These are phyloP conservation scores for Sylvilagus floridanus DNA, from an alignment of 2,797 vertebrate species.

Conservation along the genomic window DNA sequence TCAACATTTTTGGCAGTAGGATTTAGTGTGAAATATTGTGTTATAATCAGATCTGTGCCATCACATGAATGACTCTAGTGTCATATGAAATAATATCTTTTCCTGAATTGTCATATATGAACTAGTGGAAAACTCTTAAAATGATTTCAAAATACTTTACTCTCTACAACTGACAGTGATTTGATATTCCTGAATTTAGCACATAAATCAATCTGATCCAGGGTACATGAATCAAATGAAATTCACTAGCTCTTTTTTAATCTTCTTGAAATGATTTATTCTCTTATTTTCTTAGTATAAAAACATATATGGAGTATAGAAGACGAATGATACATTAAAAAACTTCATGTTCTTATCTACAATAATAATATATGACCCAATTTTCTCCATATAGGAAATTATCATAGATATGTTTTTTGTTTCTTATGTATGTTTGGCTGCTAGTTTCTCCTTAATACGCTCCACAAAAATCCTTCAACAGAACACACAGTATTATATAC, in stretches of 20 bases:
- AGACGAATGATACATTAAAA: not conserved
- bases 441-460: not conserved
- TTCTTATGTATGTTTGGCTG: not conserved
- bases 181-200: not conserved
- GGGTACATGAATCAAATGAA: slow-evolving; percentile 59
- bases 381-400: not conserved
- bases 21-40: not conserved
- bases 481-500: not conserved
- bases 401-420: not conserved
- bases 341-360: not conserved
- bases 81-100: not conserved
- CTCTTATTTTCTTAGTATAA: slow-evolving; percentile 30
- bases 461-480: not conserved
- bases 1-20: not conserved
- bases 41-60: not conserved
- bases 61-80: not conserved
- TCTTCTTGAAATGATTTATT: slow-evolving; percentile 40
- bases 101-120: slow-evolving; percentile 26
- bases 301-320: not conserved
- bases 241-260: slow-evolving; percentile 36
- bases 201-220: slow-evolving; percentile 43
- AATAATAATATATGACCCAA: not conserved
- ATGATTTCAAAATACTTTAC: slow-evolving; percentile 12
- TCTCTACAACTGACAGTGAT: not conserved
- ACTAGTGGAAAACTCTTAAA: slow-evolving; percentile 10